Evolutionary conservation across 2,797 vertebrate genomes (phyloP), one percentile per base, ranked within the genome.

Genomic region (Sebastes steindachneri): DNA sequence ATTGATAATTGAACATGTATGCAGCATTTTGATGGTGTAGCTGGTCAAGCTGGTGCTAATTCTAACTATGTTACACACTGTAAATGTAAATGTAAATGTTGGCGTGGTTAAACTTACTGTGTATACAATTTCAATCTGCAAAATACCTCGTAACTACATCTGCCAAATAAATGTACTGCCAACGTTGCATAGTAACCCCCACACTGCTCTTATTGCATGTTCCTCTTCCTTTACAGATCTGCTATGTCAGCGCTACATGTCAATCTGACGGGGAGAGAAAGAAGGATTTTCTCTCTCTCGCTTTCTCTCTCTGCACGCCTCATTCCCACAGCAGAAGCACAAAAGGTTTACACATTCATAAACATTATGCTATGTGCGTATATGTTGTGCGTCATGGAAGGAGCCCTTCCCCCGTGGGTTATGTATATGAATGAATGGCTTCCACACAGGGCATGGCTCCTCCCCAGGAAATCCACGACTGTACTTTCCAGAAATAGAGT

Each of bases 351-450:
- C 86, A 89, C 88, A 90, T 93, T 84, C 90, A 92, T 91, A 89
- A 90, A 88, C 86, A 92, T 93, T 85, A 85, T 88, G 78, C 60
- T 84, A 70, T 86, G 88, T 91, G 90, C 81, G 75, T 92, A 66
- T 76, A 83, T 85, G 75, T 60, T 82, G 83, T 94, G 90, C 91
- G 89, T 94, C 93, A 93, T 86, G 91, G 93, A 93, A 92, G 90
- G 63, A 89, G 55, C 73, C 88, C 65, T 80, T 82, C 82, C 59
- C 57, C 53, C 5, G 4, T 76, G 79, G 81, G 70, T 86, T 83
- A 83, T 90, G 89, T 90, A 90, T 92, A 93, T 92, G 87, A 93
- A 94, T 93, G 91, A 94, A 92, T 86, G 88, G 84, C 86, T 88
- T 82, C 92, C 88, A 88, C 85, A 89, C 64, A 81, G 77, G 26